Evolutionary conservation across 2,888 invertebrate genomes (phyloP), one percentile per base, ranked within the genome.

Genomic region (Drosophila greeni): DNA sequence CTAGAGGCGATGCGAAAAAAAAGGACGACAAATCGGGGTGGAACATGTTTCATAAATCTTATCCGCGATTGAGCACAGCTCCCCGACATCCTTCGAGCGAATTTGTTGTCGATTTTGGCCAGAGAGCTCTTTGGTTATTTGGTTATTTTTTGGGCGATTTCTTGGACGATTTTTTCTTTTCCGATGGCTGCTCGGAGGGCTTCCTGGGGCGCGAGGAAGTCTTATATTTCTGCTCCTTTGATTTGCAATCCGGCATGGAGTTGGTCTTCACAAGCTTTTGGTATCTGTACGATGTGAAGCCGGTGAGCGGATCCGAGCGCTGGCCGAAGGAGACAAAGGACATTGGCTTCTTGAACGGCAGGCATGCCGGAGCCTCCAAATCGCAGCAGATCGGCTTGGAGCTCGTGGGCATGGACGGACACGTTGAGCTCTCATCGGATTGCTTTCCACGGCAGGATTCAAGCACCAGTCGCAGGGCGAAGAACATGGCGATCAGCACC

Each of bases 21-120:
- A 24, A 29, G 29, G 26, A 53, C 40, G 31, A 45, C 33, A 70
- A 68, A 62, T 54, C 60, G 60, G 65, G 57, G 58, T 73, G 68
- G 58, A 71, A 74, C 73, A 84, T 73, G 75, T 75, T 80, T 76
- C 80, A 84, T 80, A 80, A 84, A 80, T 80, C 80, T 84, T 80
- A 61, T 56, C 59, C 62, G 48, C 77, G 73, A 83, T 84, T 77
- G 78, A 73, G 83, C 75, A 73, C 83, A 80, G 65, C 73, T 64
- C 42, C 59, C 47, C 59, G 56, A 52, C 66, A 58, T 43, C 62
- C 56, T 56, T 65, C 39, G 60, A 54, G 58, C 36, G 58, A 54
- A 62, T 79, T 80, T 74, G 75, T 72, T 59, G 62, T 69, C 65
- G 67, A 59, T 70, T 76, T 81, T 70, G 62, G 51, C 54, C 40